Percentiles rank a stretch among this genome's conserved stretches.
These are phyloP conservation scores for Micromys minutus DNA, from an alignment of 2,113 vertebrate species.

Conservation along the genomic window DNA sequence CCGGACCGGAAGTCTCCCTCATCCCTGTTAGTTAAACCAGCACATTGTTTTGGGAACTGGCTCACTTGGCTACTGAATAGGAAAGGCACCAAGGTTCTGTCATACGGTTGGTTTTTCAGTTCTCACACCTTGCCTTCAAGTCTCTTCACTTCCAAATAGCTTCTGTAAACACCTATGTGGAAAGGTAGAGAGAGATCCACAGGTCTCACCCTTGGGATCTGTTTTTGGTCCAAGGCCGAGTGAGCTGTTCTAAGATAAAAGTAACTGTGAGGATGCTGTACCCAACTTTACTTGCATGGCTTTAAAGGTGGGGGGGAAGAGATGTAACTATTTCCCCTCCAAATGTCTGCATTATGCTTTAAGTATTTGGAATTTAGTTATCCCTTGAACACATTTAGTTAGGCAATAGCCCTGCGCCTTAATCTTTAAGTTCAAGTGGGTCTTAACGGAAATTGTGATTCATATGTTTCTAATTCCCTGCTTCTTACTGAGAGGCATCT, in stretches of 20 bases:
- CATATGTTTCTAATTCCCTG: constrained; percentile 64
- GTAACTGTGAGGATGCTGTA: background rate
- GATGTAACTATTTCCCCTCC: background rate
- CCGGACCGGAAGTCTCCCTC: background rate
- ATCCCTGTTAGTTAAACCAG: background rate
- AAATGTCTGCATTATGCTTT: background rate
- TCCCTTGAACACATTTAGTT: background rate
- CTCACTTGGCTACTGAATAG: background rate
- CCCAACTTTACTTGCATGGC: accelerated
- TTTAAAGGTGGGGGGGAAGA: background rate
- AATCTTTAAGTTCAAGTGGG: constrained; percentile 44
- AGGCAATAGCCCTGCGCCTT: background rate
- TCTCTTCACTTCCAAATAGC: background rate
- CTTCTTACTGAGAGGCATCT: constrained; percentile 28
- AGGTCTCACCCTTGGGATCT: accelerated
- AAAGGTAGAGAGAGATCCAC: accelerated
- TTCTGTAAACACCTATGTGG: background rate
- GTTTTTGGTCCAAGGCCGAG: accelerated
- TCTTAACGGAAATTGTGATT: constrained; percentile 56
- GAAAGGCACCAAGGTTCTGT: too few relatives aligned
- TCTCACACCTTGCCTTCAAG: accelerated
- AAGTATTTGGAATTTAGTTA: background rate
- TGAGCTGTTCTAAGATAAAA: accelerated
- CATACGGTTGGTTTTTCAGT: accelerated
- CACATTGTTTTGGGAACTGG: background rate